Evolutionary conservation across 2,888 invertebrate species (phyloP).

Genomic region (Ceriagrion tenellum): DNA sequence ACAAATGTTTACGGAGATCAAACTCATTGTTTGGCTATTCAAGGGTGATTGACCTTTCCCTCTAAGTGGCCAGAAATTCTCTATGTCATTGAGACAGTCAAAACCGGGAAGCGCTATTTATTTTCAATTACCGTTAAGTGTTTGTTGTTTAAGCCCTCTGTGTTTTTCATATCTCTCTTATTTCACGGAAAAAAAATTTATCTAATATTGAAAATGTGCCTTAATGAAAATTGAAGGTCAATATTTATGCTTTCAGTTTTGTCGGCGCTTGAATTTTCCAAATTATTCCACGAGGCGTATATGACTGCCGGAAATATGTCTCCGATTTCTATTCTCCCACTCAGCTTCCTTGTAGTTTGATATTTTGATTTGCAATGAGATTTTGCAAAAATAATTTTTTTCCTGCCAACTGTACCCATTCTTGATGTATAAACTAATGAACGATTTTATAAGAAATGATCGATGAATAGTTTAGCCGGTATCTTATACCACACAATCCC

Average conservation of each 20-base stretch:
- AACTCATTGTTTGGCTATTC: background rate
- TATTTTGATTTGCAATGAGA: too few species aligned
- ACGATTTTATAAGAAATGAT: too few species aligned
- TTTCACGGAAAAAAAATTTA: background rate
- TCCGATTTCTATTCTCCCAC: too few species aligned
- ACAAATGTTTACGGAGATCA: slow-evolving; percentile 12
- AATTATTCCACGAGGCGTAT: too few species aligned
- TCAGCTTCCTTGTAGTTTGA: too few species aligned
- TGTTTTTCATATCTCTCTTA: background rate
- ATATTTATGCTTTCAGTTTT: background rate
- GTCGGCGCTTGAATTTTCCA: too few species aligned
- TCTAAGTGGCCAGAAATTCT: background rate
- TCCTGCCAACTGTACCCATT: too few species aligned
- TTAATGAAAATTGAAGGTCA: background rate
- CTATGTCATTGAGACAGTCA: background rate
- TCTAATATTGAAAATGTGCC: background rate
- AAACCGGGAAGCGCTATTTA: background rate
- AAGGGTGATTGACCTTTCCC: background rate
- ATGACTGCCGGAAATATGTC: too few species aligned
- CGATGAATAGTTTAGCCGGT: too few species aligned
- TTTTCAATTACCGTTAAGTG: background rate
- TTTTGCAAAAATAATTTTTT: too few species aligned
- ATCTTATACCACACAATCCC: too few species aligned
- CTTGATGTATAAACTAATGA: too few species aligned
- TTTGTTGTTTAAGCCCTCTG: background rate